Evolutionary conservation across 2,888 invertebrate genomes (phyloP).

Genomic region (Mesorhabditis belari): DNA sequence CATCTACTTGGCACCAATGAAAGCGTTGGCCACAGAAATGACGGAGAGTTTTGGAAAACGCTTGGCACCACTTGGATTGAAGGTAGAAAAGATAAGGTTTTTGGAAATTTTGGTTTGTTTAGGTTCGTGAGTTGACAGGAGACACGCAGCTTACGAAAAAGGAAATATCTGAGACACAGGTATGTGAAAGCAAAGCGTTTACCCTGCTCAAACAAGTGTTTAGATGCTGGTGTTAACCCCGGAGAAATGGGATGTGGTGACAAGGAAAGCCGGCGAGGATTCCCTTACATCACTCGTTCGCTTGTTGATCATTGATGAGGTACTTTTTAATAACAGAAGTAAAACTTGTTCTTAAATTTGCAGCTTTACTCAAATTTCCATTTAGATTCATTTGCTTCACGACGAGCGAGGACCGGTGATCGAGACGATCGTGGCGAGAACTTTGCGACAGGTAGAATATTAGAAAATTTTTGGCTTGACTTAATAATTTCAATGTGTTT

Average conservation of each 20-base stretch:
- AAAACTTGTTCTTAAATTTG: neutral
- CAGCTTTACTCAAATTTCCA: neutral
- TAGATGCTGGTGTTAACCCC: conserved; percentile 92
- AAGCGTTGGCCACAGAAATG: conserved; percentile 97
- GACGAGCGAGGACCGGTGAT: conserved; percentile 95
- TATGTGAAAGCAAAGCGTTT: conserved; percentile 27
- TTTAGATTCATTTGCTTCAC: conserved; percentile 78
- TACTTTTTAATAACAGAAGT: neutral
- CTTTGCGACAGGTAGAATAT: conserved; percentile 70
- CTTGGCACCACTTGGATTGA: conserved; percentile 68
- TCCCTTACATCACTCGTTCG: conserved; percentile 82
- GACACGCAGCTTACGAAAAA: conserved; percentile 92
- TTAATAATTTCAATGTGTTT: conserved; percentile 1
- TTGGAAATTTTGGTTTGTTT: conserved; percentile 54
- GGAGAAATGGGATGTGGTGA: conserved; percentile 99
- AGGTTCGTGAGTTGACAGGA: conserved; percentile 86
- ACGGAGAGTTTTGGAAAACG: conserved; percentile 71
- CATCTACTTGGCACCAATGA: conserved; percentile 98
- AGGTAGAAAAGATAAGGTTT: conserved; percentile 8
- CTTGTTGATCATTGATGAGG: conserved; percentile 85
- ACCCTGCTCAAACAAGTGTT: too few species aligned
- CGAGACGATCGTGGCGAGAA: conserved; percentile 90
- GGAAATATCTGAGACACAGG: conserved; percentile 87
- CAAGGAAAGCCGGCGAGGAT: conserved; percentile 82
- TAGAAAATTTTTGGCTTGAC: neutral